Conservation (phyloP, 2,113 vertebrate species). For the Ptychochromis oligacanthus region DNA sequence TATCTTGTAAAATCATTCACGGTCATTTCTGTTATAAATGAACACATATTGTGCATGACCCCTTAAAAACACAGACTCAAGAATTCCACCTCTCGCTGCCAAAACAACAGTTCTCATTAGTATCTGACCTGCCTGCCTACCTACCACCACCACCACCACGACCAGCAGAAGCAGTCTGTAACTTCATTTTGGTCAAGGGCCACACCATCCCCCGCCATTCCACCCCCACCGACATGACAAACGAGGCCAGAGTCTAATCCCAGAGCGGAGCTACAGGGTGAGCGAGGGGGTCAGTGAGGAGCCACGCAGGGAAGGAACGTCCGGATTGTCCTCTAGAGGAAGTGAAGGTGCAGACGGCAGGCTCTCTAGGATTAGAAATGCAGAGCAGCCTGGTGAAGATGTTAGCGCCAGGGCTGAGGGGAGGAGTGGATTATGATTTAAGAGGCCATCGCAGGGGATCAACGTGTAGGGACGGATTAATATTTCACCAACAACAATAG, state of each 20-base stretch:
- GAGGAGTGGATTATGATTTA: constrained; percentile 57
- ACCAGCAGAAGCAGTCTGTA: constrained; percentile 14
- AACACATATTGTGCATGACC: background rate
- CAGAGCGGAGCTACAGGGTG: constrained; percentile 55
- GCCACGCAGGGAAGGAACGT: constrained; percentile 50
- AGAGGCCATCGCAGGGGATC: constrained; percentile 34
- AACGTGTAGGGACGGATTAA: constrained; percentile 27
- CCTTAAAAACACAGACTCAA: background rate
- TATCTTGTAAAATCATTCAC: background rate
- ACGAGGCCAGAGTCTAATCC: constrained; percentile 66
- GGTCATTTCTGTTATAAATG: background rate
- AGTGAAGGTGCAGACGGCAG: constrained; percentile 58
- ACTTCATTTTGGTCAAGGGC: constrained; percentile 39
- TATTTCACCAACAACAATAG: constrained; percentile 21
- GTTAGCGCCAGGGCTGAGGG: constrained; percentile 44
- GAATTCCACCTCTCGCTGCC: background rate
- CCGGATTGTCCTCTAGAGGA: constrained; percentile 50
- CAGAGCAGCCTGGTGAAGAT: constrained; percentile 47
- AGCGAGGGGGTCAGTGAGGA: constrained; percentile 56
- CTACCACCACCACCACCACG: background rate
- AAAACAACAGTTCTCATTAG: constrained; percentile 14
- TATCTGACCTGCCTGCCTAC: constrained; percentile 16
- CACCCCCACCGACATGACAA: constrained; percentile 69
- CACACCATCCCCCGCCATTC: constrained; percentile 11
- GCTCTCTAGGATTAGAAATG: constrained; percentile 43